Base-by-base conservation (phyloP, 2,113 vertebrate genomes). In the Anolis sagrei region DNA sequence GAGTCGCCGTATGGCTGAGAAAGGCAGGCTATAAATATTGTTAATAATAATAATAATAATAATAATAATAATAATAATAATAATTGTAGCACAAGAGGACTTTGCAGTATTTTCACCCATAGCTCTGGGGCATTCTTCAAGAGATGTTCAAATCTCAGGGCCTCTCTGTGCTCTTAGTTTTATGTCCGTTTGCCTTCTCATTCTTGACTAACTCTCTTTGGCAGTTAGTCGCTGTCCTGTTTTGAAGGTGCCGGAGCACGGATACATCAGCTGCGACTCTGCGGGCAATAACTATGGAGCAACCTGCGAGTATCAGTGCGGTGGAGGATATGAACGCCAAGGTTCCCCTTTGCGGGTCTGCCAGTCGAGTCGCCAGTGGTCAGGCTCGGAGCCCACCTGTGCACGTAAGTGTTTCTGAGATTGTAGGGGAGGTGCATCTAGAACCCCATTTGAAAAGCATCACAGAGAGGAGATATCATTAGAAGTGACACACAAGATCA, bases 271-370 rank as follows among this genome's bases (percentile, higher is more conserved):
- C 90, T 99, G 99, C 90, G 97, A 97, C 82, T 98, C 98, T 0
- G 97, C 96, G 0, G 92, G 96, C 69, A 97, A 98, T 88, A 99
- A 99, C 95, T 99, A 98, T 0, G 98, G 99, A 0, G 98, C 98
- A 4, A 93, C 91, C 6, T 99, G 99, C 91, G 97, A 98, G 91
- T 98, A 98, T 86, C 93, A 95, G 85, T 99, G 99, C 16, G 97
- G 98, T 0, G 97, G 97, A 25, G 98, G 98, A 82, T 97, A 97
- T 2, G 98, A 99, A 88, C 96, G 93, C 39, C 96, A 93, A 80
- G 98, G 99, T 4, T 81, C 89, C 2, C 81, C 95, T 0, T 95
- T 96, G 74, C 93, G 98, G 0, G 97, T 98, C 84, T 99, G 98
- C 91, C 97, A 97, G 93, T 97, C 97, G 83, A 97, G 93, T 88